These are phyloP conservation scores for Plemyria rubiginata DNA, from an alignment of 2,888 invertebrate genomes.

Conservation along the genomic window DNA sequence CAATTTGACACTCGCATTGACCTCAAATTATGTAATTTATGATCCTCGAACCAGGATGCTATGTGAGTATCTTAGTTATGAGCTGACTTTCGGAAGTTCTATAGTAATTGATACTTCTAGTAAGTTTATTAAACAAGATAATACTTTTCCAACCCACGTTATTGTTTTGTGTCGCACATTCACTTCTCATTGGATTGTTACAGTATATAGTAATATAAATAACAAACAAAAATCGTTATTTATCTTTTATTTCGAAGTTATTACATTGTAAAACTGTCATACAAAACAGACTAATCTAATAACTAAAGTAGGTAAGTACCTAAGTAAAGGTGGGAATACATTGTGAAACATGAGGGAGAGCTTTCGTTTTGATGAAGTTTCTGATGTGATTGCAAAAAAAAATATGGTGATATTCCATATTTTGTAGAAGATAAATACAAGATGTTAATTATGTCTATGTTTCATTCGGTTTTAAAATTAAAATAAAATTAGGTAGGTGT, in stretches of 20 bases:
- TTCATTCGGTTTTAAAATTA: slow-evolving; percentile 35
- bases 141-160: too few species aligned
- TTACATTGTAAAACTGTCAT: slow-evolving; percentile 46
- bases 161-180: too few species aligned
- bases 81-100: too few species aligned
- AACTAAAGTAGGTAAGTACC: too few species aligned
- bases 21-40: slow-evolving; percentile 52
- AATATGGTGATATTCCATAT: not conserved
- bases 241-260: slow-evolving; percentile 51
- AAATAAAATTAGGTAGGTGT: slow-evolving; percentile 33
- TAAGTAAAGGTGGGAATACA: slow-evolving; percentile 54
- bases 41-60: slow-evolving; percentile 32
- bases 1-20: slow-evolving; percentile 71
- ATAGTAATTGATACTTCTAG: too few species aligned
- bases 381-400: slow-evolving; percentile 3
- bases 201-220: too few species aligned
- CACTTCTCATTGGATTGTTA: too few species aligned
- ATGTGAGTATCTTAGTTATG: not conserved
- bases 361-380: slow-evolving; percentile 10
- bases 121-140: too few species aligned
- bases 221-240: slow-evolving; percentile 20
- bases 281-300: slow-evolving; percentile 45
- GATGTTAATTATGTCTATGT: not conserved
- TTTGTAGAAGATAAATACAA: not conserved
- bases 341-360: slow-evolving; percentile 33